These are phyloP conservation scores for Enteromius thamalakanensis DNA, from an alignment of 2,797 vertebrate genomes.

Conservation along the genomic window DNA sequence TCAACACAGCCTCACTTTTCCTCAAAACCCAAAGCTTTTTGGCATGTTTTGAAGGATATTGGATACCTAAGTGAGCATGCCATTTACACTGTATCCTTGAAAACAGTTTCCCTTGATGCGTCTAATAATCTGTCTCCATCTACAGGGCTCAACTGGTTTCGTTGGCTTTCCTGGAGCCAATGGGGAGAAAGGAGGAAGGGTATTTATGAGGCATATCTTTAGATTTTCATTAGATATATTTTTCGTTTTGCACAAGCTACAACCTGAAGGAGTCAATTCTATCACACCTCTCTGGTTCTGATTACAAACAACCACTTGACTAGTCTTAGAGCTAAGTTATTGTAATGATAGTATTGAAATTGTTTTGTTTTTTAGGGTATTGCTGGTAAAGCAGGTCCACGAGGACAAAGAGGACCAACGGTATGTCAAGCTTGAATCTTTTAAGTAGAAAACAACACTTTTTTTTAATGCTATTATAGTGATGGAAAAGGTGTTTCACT, in stretches of 20 bases:
- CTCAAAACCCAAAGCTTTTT: background rate
- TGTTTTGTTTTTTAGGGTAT: constrained; percentile 81
- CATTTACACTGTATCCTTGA: background rate
- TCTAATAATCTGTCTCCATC: constrained; percentile 52
- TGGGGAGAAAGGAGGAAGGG: constrained; percentile 95
- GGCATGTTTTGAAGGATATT: background rate
- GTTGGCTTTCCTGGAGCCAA: constrained; percentile 90
- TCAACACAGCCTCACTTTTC: constrained; percentile 19
- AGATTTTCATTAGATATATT: background rate
- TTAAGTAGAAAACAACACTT: constrained; percentile 20
- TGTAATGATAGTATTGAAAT: background rate
- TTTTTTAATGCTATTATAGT: background rate
- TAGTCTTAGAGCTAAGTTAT: background rate
- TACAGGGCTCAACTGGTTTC: constrained; percentile 93
- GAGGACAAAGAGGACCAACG: constrained; percentile 96
- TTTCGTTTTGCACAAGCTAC: background rate
- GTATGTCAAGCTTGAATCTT: constrained; percentile 69
- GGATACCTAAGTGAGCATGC: constrained; percentile 1
- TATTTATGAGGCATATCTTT: constrained; percentile 68
- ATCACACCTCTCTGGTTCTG: background rate
- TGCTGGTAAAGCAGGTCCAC: constrained; percentile 93
- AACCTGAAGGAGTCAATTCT: background rate
- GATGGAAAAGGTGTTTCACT: background rate
- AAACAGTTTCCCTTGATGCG: background rate
- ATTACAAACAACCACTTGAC: background rate